A percentile compares a stretch with the other conserved stretches of the same genome.
These are phyloP conservation scores for Gisinianus flammeolus DNA, from an alignment of 2,888 invertebrate species.

Conservation along the genomic window DNA sequence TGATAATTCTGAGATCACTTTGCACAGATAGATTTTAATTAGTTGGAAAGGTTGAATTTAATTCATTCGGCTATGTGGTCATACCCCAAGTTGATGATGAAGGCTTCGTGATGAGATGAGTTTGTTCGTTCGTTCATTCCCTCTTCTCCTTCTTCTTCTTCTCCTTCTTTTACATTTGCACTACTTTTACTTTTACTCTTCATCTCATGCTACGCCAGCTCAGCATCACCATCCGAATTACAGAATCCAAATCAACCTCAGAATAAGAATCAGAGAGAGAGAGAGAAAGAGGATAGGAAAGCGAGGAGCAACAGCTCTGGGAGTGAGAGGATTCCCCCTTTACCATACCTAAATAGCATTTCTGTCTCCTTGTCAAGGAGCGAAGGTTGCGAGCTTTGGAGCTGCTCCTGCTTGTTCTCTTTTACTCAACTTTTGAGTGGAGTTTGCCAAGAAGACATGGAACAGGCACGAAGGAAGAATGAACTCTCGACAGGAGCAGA, in stretches of 20 bases:
- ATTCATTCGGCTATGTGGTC: slow-evolving; percentile 38
- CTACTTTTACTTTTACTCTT: neutral
- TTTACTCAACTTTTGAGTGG: too few relatives aligned
- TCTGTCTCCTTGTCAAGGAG: neutral
- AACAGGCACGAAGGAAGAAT: too few relatives aligned
- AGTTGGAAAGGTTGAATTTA: slow-evolving; percentile 49
- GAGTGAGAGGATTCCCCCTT: slow-evolving; percentile 7
- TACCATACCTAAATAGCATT: too few relatives aligned
- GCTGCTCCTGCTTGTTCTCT: too few relatives aligned
- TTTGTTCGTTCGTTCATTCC: slow-evolving; percentile 13
- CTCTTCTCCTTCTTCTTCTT: neutral
- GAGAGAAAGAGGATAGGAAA: neutral
- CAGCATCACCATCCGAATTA: too few relatives aligned
- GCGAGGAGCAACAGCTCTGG: slow-evolving; percentile 2
- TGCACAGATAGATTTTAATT: slow-evolving; percentile 55
- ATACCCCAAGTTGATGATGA: slow-evolving; percentile 36
- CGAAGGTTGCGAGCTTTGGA: too few relatives aligned
- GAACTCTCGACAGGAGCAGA: too few relatives aligned
- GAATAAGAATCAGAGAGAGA: neutral
- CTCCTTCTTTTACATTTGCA: too few relatives aligned
- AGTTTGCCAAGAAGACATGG: too few relatives aligned
- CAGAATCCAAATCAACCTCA: too few relatives aligned
- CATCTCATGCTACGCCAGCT: neutral
- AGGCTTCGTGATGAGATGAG: slow-evolving; percentile 37
- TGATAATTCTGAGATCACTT: slow-evolving; percentile 46